Evolutionary conservation across 2,113 vertebrate genomes (phyloP).

Genomic region (Pollimyrus isidori): DNA sequence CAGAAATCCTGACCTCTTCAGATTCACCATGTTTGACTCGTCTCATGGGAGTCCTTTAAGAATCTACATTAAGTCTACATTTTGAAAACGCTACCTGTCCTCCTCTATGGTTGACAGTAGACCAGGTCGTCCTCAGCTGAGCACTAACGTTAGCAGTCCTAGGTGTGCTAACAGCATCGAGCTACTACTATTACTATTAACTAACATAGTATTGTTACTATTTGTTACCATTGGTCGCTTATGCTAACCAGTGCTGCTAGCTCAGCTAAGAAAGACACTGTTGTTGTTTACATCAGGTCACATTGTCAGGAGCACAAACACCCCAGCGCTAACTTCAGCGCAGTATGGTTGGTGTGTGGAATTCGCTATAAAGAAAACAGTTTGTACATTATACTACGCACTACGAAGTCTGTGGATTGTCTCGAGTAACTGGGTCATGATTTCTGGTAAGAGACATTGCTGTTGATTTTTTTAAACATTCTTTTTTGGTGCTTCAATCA

Average conservation of each 20-base stretch:
- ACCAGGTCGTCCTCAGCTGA: neutral
- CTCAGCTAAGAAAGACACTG: neutral
- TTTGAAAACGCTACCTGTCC: neutral
- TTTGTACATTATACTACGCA: neutral
- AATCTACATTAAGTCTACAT: neutral
- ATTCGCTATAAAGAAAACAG: neutral
- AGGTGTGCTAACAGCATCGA: neutral
- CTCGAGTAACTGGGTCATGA: neutral
- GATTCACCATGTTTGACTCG: neutral
- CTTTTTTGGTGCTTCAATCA: neutral
- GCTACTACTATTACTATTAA: neutral
- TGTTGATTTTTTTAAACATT: neutral
- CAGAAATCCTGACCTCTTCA: neutral
- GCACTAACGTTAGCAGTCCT: neutral
- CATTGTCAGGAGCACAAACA: neutral
- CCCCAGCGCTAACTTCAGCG: neutral
- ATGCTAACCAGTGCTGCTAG: neutral
- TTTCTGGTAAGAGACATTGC: neutral
- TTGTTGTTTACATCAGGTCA: neutral
- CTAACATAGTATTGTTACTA: neutral
- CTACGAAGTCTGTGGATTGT: neutral
- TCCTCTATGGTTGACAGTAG: neutral
- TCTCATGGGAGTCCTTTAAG: neutral
- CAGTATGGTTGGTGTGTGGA: neutral
- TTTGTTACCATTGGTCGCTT: neutral